phyloP scores from a whole-genome alignment of 2,888 invertebrate genomes.

The Phortica okadai region DNA sequence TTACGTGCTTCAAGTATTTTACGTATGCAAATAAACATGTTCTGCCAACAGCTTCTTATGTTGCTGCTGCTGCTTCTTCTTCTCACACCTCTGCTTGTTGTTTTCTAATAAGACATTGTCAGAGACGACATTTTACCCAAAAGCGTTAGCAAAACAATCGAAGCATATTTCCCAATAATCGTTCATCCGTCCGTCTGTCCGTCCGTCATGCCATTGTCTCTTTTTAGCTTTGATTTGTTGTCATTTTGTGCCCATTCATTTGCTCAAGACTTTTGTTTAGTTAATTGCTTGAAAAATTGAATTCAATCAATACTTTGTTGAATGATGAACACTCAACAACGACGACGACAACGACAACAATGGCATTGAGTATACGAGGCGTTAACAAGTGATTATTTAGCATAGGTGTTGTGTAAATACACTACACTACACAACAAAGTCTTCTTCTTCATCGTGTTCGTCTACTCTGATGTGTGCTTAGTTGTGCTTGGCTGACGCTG shows the following conservation, averaged over 20 bases:
- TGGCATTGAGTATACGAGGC: neutral
- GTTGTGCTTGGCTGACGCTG: constrained; percentile 23
- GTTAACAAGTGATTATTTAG: constrained; percentile 32
- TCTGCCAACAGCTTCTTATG: neutral
- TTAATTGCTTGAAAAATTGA: constrained; percentile 69
- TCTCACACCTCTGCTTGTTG: neutral
- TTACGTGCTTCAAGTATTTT: constrained; percentile 13
- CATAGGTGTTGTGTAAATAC: neutral
- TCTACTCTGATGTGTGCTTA: constrained; percentile 45
- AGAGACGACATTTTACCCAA: no score
- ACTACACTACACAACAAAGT: neutral
- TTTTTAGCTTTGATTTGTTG: neutral
- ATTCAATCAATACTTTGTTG: constrained; percentile 60
- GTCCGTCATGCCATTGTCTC: neutral
- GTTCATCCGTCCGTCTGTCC: neutral
- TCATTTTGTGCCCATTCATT: neutral
- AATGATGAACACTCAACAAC: neutral
- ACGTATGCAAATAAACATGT: constrained; percentile 15
- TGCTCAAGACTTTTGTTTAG: constrained; percentile 39
- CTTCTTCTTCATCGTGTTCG: no score
- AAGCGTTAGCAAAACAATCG: no score
- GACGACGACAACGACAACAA: neutral
- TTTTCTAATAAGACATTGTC: no score
- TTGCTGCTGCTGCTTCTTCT: neutral
- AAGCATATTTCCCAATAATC: neutral